phyloP scores from a whole-genome alignment of 1,140 invertebrate species.

The Rhizoglyphus robini region DNA sequence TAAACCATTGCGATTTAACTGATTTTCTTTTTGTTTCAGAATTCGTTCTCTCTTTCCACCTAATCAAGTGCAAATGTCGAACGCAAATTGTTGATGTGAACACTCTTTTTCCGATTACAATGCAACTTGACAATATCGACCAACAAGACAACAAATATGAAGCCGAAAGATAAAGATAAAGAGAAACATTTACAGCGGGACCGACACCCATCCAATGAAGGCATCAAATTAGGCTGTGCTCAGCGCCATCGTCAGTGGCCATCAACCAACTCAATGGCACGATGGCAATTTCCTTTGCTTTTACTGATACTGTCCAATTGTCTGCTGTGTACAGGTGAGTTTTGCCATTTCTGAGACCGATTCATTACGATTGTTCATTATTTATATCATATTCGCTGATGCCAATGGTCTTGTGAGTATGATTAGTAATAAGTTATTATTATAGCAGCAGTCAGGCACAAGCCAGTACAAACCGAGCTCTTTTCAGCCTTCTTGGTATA shows the following conservation, averaged over 20 bases:
- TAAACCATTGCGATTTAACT: not conserved
- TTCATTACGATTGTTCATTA: not conserved
- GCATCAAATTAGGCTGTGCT: not conserved
- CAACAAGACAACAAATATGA: not conserved
- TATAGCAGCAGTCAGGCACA: no score
- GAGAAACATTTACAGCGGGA: not conserved
- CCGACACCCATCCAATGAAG: not conserved
- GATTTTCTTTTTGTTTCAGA: not conserved
- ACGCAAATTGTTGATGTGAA: not conserved
- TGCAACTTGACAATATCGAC: not conserved
- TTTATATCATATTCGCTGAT: no score
- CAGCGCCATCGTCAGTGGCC: no score
- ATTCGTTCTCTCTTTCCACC: not conserved
- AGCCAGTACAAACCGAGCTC: no score
- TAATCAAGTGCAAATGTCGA: not conserved
- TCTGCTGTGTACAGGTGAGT: not conserved
- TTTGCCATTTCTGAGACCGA: no score
- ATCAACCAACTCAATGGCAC: not conserved
- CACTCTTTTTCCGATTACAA: not conserved
- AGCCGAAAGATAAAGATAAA: not conserved
- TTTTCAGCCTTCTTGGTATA: no score
- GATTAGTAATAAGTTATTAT: no score
- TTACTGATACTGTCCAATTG: not conserved
- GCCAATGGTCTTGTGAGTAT: no score
- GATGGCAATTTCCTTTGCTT: not conserved